Evolutionary conservation across 2,888 invertebrate species (phyloP).

Genomic region (Agrotis exclamationis): DNA sequence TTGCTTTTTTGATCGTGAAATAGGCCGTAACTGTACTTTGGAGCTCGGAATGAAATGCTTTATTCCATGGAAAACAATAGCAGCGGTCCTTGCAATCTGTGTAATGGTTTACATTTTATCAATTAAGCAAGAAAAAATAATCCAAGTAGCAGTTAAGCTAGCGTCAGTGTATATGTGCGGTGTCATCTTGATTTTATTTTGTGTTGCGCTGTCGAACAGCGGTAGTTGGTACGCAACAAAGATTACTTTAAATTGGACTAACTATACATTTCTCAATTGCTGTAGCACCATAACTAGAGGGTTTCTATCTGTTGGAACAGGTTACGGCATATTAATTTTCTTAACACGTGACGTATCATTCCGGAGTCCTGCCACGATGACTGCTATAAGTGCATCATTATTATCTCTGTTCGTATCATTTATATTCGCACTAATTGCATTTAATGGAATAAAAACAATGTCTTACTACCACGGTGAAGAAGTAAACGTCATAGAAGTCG

Average conservation of each 20-base stretch:
- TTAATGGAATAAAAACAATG: conserved; percentile 83
- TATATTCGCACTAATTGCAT: conserved; percentile 76
- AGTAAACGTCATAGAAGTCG: conserved; percentile 80
- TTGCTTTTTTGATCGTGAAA: conserved; percentile 82
- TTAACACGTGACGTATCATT: conserved; percentile 80
- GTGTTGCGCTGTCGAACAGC: conserved; percentile 78
- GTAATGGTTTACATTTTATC: conserved; percentile 76
- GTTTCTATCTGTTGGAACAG: conserved; percentile 63
- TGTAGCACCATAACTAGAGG: conserved; percentile 13
- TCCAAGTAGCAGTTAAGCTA: conserved; percentile 74
- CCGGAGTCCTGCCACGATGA: conserved; percentile 86
- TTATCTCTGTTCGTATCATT: conserved; percentile 74
- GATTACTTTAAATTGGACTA: conserved; percentile 1
- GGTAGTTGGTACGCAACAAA: conserved; percentile 80
- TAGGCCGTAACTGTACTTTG: conserved; percentile 76
- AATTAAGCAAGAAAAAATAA: conserved; percentile 76
- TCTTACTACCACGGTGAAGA: conserved; percentile 86
- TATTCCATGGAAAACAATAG: conserved; percentile 77
- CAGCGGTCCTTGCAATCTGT: conserved; percentile 70
- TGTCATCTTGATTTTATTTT: conserved; percentile 76
- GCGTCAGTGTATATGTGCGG: conserved; percentile 71
- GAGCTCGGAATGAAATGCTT: conserved; percentile 67
- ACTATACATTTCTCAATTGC: background rate
- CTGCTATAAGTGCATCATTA: conserved; percentile 77
- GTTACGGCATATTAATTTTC: conserved; percentile 80